Base-by-base conservation (phyloP, 2,797 vertebrate species). In the Chelonia mydas region DNA sequence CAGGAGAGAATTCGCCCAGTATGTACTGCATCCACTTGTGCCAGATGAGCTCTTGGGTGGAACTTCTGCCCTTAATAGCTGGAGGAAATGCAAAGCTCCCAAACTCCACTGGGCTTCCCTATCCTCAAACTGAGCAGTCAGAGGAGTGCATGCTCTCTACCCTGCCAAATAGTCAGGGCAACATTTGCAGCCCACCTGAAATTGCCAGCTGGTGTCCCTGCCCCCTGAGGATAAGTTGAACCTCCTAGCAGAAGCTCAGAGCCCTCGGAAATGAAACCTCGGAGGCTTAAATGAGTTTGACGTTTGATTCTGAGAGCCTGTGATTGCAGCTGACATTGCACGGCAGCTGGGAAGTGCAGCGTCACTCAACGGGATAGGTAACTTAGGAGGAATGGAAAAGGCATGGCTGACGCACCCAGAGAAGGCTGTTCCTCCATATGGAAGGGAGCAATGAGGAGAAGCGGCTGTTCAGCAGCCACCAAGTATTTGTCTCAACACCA, bases 351-450 rank as follows among this genome's bases (percentile, higher is more conserved):
- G 68, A 25, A 41, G 37, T 41, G 68, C 19, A 23, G 68, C 19
- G 11, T 72, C 33, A 23, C 19, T 6, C 9, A 23, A 23, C 3
- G 3, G 65, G 17, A 68, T 11, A 37, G n/a, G 19, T 21, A 41
- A 37, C 5, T 6, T 11, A 41, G 37, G n/a, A 37, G 65, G 68
- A 72, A 72, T 37, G 65, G 68, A 41, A 72, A 72, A 41, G 68
- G 37, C 37, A 12, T 21, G 2, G n/a, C 21, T 41, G 37, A 23
- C 1, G 19, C n/a, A 37, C 9, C 61, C 9, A 68, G 65, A 37
- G 19, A 68, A 68, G 65, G 65, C 33, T 2, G 4, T 65, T 65
- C 33, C 33, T 7, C 16, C 15, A 0, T n/a, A 10, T 1, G 5
- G n/a, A 23, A 11, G n/a, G 65, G n/a, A 37, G 65, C 65, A 68